Percentiles rank a stretch among this genome's conserved stretches.
Evolutionary conservation across 2,113 vertebrate species (phyloP).

Genomic region (Astur gentilis): DNA sequence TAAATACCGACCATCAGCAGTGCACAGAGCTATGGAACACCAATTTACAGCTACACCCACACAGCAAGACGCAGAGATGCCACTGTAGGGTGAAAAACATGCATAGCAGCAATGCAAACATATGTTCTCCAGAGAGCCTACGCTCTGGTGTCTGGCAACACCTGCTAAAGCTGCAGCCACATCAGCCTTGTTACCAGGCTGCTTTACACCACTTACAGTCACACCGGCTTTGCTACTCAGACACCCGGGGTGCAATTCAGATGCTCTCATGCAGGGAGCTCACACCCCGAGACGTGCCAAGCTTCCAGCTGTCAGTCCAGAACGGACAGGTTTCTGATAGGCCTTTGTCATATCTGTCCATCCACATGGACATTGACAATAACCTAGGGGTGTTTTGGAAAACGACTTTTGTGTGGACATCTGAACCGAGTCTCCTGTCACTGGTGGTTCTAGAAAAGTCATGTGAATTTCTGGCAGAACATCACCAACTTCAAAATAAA

Average conservation of each 20-base stretch:
- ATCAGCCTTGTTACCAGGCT: background rate
- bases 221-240: background rate
- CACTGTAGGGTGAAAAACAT: background rate
- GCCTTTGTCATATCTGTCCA: background rate
- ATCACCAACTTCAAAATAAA: background rate
- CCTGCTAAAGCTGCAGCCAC: background rate
- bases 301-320: background rate
- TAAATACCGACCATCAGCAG: background rate
- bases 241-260: background rate
- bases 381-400: background rate
- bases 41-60: background rate
- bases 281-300: accelerated
- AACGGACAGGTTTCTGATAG: background rate
- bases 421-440: background rate
- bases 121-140: background rate
- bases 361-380: background rate
- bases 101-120: accelerated
- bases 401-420: background rate
- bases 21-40: background rate
- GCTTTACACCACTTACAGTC: background rate
- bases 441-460: background rate
- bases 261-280: background rate
- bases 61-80: background rate
- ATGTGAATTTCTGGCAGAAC: background rate
- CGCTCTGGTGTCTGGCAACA: background rate